Percentiles rank a stretch among this genome's conserved stretches.
Conservation (phyloP, 37 sponge, comb jelly and placozoan genomes). For the Amphimedon queenslandica region DNA sequence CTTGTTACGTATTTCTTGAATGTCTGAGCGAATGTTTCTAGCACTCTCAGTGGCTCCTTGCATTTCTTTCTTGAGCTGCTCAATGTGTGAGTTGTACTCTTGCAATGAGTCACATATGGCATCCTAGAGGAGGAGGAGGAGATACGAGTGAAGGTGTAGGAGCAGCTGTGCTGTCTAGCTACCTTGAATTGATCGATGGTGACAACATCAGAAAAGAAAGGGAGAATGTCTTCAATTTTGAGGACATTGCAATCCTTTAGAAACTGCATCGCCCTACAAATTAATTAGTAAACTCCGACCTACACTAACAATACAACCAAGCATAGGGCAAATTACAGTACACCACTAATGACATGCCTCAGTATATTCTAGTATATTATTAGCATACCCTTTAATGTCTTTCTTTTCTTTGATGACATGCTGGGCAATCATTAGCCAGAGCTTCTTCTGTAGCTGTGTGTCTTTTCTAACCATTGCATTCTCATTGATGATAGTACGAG, state of each 20-base stretch:
- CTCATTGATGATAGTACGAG: constrained; percentile 48
- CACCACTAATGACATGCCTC: background rate
- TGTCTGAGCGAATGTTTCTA: constrained; percentile 80
- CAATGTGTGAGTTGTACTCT: constrained; percentile 85
- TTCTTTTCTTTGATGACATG: constrained; percentile 80
- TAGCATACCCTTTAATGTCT: constrained; percentile 62
- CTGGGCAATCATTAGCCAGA: constrained; percentile 91
- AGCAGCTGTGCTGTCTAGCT: background rate
- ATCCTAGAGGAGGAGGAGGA: constrained; percentile 50
- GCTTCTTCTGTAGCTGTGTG: constrained; percentile 59
- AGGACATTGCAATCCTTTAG: constrained; percentile 72
- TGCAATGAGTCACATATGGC: constrained; percentile 89
- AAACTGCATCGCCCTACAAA: constrained; percentile 73
- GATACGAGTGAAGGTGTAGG: background rate
- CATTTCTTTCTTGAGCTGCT: constrained; percentile 86
- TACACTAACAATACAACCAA: constrained; percentile 1
- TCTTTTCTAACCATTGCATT: constrained; percentile 44
- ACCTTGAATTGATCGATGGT: constrained; percentile 96
- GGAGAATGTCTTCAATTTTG: constrained; percentile 94
- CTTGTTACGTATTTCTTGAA: constrained; percentile 86
- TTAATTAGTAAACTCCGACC: no score
- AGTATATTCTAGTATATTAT: background rate
- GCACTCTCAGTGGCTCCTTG: constrained; percentile 90
- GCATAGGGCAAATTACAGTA: background rate
- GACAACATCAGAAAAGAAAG: constrained; percentile 91